Base-by-base conservation (phyloP, 1,140 invertebrate genomes). In the Drosophila funebris region DNA sequence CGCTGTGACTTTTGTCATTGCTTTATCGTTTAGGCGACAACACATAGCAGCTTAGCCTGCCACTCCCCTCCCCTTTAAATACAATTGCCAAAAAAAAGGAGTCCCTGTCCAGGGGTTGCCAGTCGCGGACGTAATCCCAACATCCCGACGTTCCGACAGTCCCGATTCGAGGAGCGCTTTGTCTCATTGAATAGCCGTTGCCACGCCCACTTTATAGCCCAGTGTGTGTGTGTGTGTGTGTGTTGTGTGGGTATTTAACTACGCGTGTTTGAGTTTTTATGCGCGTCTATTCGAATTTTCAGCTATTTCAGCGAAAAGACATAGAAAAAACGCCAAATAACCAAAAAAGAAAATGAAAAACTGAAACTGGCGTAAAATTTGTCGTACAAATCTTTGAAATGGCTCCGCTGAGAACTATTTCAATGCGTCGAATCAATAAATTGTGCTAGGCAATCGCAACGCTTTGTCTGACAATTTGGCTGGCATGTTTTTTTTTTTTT, bases 401-500 rank as follows among this genome's bases (percentile, higher is more conserved):
- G 81, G 87, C 85, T 73, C 87, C 85, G 63, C 61, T 72, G 87
- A 90, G 87, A 90, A 90, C 87, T 90, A 90, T 90, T 90, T 84
- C 87, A 90, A 85, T 90, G 87, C 87, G 87, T 82, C 81, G 81
- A 89, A 85, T 90, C 81, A 76, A 90, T 90, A 90, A 90, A 90
- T 90, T 90, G 77, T 46, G 52, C 18, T 39, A 52, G 61, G 64
- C 74, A 73, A 83, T 83, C 78, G 78, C 71, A 73, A 39, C 73
- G 78, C 69, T 87, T 77, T 85, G 76, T 87, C 76, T 72, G 77
- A 66, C 76, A 73, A 84, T 81, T 81, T 87, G 77, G 48, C 77
- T 81, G 64, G 33, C 69, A 53, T 76, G 63, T 85, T 81, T 77
- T n/a, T n/a, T n/a, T n/a, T n/a, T n/a, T n/a, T n/a, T n/a, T n/a